Conservation (phyloP, 2,113 vertebrate genomes). For the Amblyornis subalaris region DNA sequence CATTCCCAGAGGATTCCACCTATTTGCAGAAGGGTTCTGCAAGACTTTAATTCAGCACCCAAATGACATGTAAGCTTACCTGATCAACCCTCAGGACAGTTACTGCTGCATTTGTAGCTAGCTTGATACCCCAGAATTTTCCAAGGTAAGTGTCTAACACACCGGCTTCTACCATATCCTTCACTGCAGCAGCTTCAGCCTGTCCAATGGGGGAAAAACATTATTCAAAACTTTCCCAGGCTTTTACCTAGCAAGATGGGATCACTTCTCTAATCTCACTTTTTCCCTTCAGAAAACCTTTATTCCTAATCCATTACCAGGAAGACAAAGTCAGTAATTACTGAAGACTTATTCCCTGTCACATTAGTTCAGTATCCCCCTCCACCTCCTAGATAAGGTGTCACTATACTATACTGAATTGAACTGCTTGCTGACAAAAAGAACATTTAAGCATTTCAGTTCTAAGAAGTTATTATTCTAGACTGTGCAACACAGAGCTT, state of each 20-base stretch:
- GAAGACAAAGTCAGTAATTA: neutral
- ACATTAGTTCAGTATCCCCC: neutral
- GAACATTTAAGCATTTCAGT: neutral
- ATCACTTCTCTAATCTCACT: neutral
- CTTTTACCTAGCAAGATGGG: neutral
- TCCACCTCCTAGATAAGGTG: neutral
- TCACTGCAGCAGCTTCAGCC: conserved; percentile 87
- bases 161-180: conserved; percentile 88
- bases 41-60: neutral
- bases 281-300: neutral
- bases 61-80: conserved; percentile 69
- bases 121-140: conserved; percentile 92
- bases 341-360: neutral
- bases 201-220: conserved; percentile 15
- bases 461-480: neutral
- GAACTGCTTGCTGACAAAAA: neutral
- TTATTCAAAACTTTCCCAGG: neutral
- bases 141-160: conserved; percentile 90
- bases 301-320: neutral
- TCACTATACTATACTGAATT: neutral
- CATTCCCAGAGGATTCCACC: neutral
- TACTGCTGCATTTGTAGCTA: conserved; percentile 92
- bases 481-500: neutral
- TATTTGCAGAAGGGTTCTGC: neutral
- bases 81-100: conserved; percentile 95